Evolutionary conservation across 2,888 invertebrate genomes (phyloP).

Genomic region (Torymus aiolomorphi): DNA sequence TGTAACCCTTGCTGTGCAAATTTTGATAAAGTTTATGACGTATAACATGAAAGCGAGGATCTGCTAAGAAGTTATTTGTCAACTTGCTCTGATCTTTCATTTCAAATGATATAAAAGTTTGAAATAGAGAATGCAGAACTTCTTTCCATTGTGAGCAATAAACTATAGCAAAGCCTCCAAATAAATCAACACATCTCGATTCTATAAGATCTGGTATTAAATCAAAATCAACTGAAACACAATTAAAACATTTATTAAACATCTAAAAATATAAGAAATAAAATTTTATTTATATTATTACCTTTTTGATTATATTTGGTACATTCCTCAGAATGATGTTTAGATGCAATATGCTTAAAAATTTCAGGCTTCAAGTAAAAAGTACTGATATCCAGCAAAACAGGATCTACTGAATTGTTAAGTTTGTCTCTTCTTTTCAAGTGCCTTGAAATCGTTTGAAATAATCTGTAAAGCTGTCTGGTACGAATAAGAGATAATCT

Average conservation of each 20-base stretch:
- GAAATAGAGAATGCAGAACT: constrained; percentile 76
- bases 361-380: constrained; percentile 61
- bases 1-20: constrained; percentile 55
- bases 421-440: constrained; percentile 57
- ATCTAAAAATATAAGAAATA: constrained; percentile 31
- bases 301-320: constrained; percentile 64
- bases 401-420: constrained; percentile 58
- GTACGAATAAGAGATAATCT: constrained; percentile 65
- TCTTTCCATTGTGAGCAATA: constrained; percentile 79
- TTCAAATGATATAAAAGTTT: constrained; percentile 72
- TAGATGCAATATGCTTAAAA: constrained; percentile 66
- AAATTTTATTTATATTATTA: constrained; percentile 57
- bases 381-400: constrained; percentile 61
- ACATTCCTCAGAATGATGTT: constrained; percentile 63
- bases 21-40: constrained; percentile 62
- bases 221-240: constrained; percentile 78
- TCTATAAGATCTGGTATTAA: constrained; percentile 78
- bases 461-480: constrained; percentile 68
- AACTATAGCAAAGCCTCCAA: constrained; percentile 77
- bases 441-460: constrained; percentile 65
- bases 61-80: constrained; percentile 58
- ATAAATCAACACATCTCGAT: constrained; percentile 77
- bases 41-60: constrained; percentile 66
- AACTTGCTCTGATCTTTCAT: constrained; percentile 56
- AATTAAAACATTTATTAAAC: constrained; percentile 8